phyloP scores from a whole-genome alignment of 2,113 vertebrate species.

The Notiomystis cincta region DNA sequence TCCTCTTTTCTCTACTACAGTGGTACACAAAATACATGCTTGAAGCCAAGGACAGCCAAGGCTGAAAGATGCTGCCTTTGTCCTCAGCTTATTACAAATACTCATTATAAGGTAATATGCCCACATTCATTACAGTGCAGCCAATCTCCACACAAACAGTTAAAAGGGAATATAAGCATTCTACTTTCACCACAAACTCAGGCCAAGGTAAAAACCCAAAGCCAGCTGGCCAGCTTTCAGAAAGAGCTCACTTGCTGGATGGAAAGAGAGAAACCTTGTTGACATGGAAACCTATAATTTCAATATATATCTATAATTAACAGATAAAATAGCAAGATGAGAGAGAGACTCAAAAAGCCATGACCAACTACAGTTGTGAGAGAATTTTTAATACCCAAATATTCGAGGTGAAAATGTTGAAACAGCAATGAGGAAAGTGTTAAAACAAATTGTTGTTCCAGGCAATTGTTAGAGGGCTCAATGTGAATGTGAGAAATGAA shows the following conservation, averaged over 20 bases:
- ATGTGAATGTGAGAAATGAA: background rate
- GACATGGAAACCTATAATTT: conserved; percentile 3
- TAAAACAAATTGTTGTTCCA: background rate
- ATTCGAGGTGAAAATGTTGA: background rate
- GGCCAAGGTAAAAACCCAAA: background rate
- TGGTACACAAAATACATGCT: background rate
- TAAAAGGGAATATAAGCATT: background rate
- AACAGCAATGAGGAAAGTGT: background rate
- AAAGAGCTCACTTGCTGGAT: background rate
- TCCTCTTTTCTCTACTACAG: background rate
- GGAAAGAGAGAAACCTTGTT: background rate
- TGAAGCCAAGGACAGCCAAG: background rate
- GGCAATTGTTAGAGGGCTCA: background rate
- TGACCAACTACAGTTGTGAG: background rate
- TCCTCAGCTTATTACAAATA: background rate
- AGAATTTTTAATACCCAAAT: background rate
- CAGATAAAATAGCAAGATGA: background rate
- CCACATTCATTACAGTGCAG: background rate
- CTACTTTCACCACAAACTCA: background rate
- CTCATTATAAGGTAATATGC: background rate
- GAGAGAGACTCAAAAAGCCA: background rate
- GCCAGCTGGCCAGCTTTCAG: background rate
- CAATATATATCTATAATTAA: background rate
- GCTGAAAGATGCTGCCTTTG: background rate
- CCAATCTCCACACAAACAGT: background rate